Evolutionary conservation across 1,140 invertebrate genomes (phyloP).

Genomic region (Portunus trituberculatus): DNA sequence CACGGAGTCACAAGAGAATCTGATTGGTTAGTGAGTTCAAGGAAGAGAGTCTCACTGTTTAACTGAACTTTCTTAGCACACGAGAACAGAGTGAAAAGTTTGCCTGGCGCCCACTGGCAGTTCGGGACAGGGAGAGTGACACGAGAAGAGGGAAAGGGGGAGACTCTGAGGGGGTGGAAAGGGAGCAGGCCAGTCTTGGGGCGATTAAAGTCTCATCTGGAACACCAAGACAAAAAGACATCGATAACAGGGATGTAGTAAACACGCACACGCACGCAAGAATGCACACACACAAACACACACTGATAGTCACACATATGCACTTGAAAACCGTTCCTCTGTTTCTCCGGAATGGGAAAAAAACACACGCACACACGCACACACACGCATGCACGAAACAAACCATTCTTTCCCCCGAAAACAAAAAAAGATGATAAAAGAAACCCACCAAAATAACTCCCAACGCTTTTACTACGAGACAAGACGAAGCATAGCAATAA

Average conservation of each 20-base stretch:
- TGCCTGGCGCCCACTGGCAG: neutral
- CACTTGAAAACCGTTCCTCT: neutral
- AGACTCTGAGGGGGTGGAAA: neutral
- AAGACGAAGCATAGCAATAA: neutral
- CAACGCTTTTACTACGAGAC: neutral
- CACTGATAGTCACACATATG: neutral
- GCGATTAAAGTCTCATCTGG: constrained; percentile 21
- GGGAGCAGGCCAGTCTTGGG: neutral
- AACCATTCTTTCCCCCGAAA: too few species aligned
- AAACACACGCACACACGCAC: neutral
- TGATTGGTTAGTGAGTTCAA: neutral
- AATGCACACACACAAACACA: constrained; percentile 25
- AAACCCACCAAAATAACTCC: too few species aligned
- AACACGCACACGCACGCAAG: too few species aligned
- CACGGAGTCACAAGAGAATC: neutral
- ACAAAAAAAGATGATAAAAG: too few species aligned
- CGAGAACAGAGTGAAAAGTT: neutral
- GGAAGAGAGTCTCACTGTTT: neutral
- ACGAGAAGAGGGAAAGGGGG: neutral
- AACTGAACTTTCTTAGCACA: neutral
- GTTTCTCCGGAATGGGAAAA: neutral
- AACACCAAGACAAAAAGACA: neutral
- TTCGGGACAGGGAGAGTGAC: neutral
- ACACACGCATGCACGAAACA: too few species aligned
- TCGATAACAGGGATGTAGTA: neutral